phyloP scores from a whole-genome alignment of 2,113 vertebrate genomes.

The Pteronura brasiliensis region DNA sequence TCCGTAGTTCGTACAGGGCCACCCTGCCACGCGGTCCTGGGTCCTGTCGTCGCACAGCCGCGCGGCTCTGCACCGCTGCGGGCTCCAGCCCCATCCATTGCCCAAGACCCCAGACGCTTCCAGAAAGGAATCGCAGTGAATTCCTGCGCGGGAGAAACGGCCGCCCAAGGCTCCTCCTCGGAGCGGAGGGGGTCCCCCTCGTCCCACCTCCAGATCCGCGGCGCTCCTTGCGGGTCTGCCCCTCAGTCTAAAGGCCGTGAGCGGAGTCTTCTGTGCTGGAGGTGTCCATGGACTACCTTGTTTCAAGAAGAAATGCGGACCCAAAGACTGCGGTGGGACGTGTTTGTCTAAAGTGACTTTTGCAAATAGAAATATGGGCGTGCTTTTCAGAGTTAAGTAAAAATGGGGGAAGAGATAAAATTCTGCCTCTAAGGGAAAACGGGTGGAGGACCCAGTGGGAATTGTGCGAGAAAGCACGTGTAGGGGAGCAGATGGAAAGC shows the following conservation, averaged over 20 bases:
- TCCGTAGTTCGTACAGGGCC: background rate
- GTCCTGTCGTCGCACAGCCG: background rate
- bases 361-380: background rate
- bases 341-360: background rate
- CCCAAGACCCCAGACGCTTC: background rate
- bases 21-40: background rate
- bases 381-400: background rate
- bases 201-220: background rate
- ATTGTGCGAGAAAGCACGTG: background rate
- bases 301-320: background rate
- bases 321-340: background rate
- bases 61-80: background rate
- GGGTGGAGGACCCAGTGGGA: background rate
- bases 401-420: background rate
- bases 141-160: background rate
- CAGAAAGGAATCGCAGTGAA: background rate
- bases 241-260: rapidly evolving
- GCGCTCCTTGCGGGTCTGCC: background rate
- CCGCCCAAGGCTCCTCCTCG: background rate
- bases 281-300: too few species aligned
- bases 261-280: background rate
- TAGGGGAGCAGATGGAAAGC: background rate
- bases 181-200: background rate
- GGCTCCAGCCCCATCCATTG: too few species aligned
- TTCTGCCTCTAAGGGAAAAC: background rate